Evolutionary conservation across 2,797 vertebrate species (phyloP).

Genomic region (Parotocinclus haroldoi): DNA sequence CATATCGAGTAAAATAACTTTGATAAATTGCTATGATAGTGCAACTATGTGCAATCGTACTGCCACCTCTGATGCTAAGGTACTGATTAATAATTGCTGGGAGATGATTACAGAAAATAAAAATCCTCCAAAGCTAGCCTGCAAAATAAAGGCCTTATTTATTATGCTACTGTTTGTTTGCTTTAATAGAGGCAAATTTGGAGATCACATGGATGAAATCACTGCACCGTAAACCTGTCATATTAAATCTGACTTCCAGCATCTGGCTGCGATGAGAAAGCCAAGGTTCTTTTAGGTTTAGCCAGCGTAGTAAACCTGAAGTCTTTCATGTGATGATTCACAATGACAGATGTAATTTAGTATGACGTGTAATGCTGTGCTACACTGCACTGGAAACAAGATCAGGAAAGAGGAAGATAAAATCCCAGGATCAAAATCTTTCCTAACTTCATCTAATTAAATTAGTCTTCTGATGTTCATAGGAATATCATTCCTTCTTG

Average conservation of each 20-base stretch:
- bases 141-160: constrained; percentile 11
- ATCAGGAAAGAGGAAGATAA: background rate
- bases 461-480: background rate
- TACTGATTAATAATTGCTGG: background rate
- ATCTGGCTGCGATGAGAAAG: constrained; percentile 12
- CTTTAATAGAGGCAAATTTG: constrained; percentile 14
- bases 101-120: constrained; percentile 8
- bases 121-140: background rate
- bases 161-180: constrained; percentile 17
- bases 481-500: background rate
- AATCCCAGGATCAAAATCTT: background rate
- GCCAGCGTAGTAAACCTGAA: constrained; percentile 34
- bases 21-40: too few species aligned
- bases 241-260: constrained; percentile 32
- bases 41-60: background rate
- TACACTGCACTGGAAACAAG: background rate
- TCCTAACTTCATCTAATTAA: background rate
- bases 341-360: constrained; percentile 26
- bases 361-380: constrained; percentile 18
- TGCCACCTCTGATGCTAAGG: constrained; percentile 1
- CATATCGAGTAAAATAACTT: too few species aligned
- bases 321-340: background rate
- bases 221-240: constrained; percentile 16
- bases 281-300: constrained; percentile 25
- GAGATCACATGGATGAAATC: constrained; percentile 18